phyloP scores from a whole-genome alignment of 1,140 invertebrate genomes.

The Drosophila repleta region DNA sequence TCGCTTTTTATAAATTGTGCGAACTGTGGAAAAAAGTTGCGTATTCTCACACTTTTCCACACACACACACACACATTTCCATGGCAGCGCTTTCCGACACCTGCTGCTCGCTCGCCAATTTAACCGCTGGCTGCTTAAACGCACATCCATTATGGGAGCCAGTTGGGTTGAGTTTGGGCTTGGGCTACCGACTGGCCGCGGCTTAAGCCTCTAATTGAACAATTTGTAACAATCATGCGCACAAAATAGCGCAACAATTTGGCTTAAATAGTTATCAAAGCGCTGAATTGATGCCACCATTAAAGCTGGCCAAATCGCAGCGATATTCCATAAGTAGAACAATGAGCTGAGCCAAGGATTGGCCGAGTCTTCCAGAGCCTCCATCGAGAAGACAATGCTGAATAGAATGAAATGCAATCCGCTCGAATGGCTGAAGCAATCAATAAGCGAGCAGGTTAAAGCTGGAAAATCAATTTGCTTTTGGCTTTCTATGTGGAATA shows the following conservation, averaged over 20 bases:
- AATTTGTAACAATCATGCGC: conserved; percentile 82
- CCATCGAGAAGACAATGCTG: conserved; percentile 2
- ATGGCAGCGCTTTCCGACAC: conserved; percentile 56
- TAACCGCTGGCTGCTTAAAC: conserved; percentile 77
- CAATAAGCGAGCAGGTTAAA: not conserved
- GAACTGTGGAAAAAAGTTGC: conserved; percentile 46
- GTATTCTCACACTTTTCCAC: conserved; percentile 65
- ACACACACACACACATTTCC: conserved; percentile 32
- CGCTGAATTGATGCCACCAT: conserved; percentile 64
- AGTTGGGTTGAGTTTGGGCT: conserved; percentile 18
- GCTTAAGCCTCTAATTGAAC: conserved; percentile 78
- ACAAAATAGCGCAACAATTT: conserved; percentile 81
- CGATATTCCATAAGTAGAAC: conserved; percentile 42
- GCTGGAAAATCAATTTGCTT: conserved; percentile 2
- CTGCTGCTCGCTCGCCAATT: conserved; percentile 70
- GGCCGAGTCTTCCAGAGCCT: not conserved
- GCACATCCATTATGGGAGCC: conserved; percentile 72
- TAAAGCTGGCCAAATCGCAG: conserved; percentile 52
- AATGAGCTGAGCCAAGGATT: conserved; percentile 33
- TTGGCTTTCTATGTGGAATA: no score
- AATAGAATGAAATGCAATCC: conserved; percentile 1
- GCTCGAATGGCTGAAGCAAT: not conserved
- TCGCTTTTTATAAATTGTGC: conserved; percentile 70
- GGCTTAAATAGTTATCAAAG: conserved; percentile 81
- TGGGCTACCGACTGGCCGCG: conserved; percentile 25